These are phyloP conservation scores for Philopotamus ludificatus DNA, from an alignment of 1,140 invertebrate species.

Conservation along the genomic window DNA sequence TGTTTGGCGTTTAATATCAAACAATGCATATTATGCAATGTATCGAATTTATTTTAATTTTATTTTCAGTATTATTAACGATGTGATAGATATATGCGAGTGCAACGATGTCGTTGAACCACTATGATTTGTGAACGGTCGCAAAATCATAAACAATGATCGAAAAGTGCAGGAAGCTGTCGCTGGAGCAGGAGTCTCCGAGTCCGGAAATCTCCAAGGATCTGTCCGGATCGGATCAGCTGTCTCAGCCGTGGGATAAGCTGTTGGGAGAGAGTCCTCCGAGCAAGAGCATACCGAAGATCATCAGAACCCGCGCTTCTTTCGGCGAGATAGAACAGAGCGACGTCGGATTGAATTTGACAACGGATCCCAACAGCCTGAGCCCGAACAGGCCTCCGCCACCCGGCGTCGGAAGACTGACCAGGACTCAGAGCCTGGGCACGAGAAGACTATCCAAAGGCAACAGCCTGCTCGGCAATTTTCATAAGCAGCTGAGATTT, in stretches of 20 bases:
- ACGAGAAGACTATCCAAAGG: slow-evolving; percentile 52
- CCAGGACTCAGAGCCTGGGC: slow-evolving; percentile 52
- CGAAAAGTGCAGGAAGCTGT: slow-evolving; percentile 29
- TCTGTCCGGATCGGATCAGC: slow-evolving; percentile 52
- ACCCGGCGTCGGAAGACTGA: slow-evolving; percentile 44
- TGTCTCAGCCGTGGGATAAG: slow-evolving; percentile 53
- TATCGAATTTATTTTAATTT: too few species aligned
- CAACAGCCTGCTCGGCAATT: slow-evolving; percentile 52
- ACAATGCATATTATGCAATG: too few species aligned
- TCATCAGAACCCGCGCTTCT: slow-evolving; percentile 53
- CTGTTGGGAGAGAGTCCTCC: slow-evolving; percentile 50
- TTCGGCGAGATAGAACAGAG: slow-evolving; percentile 48
- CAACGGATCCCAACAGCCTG: slow-evolving; percentile 48
- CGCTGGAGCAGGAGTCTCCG: slow-evolving; percentile 34
- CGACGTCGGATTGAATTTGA: slow-evolving; percentile 45
- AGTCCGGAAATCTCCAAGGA: slow-evolving; percentile 46
- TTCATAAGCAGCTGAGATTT: slow-evolving; percentile 56
- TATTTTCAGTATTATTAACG: too few species aligned
- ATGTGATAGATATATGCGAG: too few species aligned
- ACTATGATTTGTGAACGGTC: too few species aligned
- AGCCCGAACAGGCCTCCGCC: slow-evolving; percentile 43
- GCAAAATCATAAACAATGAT: slow-evolving; percentile 7
- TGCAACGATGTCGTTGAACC: too few species aligned
- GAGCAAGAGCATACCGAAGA: slow-evolving; percentile 48
- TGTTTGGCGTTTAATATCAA: too few species aligned